Evolutionary conservation across 1,140 invertebrate genomes (phyloP).

Genomic region (Diorhabda sublineata): DNA sequence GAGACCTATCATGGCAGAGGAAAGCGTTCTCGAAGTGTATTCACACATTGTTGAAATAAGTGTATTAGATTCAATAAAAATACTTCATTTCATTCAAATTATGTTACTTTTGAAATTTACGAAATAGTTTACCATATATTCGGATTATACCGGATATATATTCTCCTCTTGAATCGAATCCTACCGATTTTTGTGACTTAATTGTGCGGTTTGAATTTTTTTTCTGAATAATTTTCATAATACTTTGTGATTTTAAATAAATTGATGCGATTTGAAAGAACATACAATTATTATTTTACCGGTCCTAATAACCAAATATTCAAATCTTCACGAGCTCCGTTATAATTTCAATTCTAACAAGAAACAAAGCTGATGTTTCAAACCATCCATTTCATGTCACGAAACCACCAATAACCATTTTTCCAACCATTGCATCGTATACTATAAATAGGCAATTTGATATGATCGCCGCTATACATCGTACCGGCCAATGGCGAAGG

Average conservation of each 20-base stretch:
- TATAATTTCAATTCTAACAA: constrained; percentile 33
- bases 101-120: too few species aligned
- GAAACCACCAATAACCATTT: constrained; percentile 42
- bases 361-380: constrained; percentile 22
- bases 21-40: too few species aligned
- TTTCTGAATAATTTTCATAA: background rate
- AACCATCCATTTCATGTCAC: constrained; percentile 18
- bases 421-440: constrained; percentile 36
- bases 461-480: constrained; percentile 34
- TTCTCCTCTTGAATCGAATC: too few species aligned
- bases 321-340: constrained; percentile 31
- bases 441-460: constrained; percentile 43
- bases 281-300: background rate
- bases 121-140: too few species aligned
- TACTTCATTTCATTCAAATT: too few species aligned
- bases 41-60: too few species aligned
- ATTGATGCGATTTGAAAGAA: background rate
- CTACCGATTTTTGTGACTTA: too few species aligned
- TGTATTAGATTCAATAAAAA: too few species aligned
- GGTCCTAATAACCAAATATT: background rate
- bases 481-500: constrained; percentile 37
- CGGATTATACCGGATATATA: too few species aligned
- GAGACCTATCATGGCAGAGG: too few species aligned
- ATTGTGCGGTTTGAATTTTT: background rate
- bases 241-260: background rate